Evolutionary conservation across 1,140 invertebrate species (phyloP), one percentile per base, ranked within the genome.

Genomic region (Hylaeus anthracinus): DNA sequence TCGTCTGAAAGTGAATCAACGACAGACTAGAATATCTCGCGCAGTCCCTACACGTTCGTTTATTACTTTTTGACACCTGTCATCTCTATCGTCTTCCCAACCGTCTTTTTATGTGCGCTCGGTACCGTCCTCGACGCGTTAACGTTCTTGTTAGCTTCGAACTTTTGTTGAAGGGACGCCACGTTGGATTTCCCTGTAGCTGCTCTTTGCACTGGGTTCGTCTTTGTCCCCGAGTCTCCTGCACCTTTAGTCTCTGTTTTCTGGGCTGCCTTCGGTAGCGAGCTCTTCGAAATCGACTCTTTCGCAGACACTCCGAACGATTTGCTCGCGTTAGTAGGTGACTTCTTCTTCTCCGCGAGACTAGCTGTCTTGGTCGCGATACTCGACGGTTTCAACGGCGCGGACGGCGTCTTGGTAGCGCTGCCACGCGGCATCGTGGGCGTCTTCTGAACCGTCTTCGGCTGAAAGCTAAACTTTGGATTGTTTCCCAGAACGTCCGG

Each of bases 161-260:
- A 97, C 89, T 96, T 96, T 80, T 96, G 95, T 85, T 97, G 96
- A 69, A 97, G 92, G 48, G 95, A 96, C 1, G 96, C 96, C 48
- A 97, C 96, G 84, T 95, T 96, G 4, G 95, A 96, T 65, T 94
- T 94, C 89, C 95, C 94, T 5, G 93, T 91, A 6, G 94, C 90
- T 58, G 92, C 93, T 43, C 91, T 88, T 76, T 88, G 90, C 45
- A 89, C 64, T 0, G 87, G 60, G 78, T 83, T 88, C 8, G 56
- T 48, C 8, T 77, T 90, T n/a, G 64, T 5, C 5, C 51, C 83
- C 84, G 92, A 92, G 10, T 92, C 87, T 14, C 60, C 78, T 15
- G 60, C 79, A 1, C 51, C 79, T 85, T 94, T 55, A 88, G 85
- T 2, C 93, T 93, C 66, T 88, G 91, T 77, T 89, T 93, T 92